Percentiles rank a stretch among this genome's conserved stretches.
phyloP scores from a whole-genome alignment of 2,888 invertebrate species.

The Eristalis arbustorum region DNA sequence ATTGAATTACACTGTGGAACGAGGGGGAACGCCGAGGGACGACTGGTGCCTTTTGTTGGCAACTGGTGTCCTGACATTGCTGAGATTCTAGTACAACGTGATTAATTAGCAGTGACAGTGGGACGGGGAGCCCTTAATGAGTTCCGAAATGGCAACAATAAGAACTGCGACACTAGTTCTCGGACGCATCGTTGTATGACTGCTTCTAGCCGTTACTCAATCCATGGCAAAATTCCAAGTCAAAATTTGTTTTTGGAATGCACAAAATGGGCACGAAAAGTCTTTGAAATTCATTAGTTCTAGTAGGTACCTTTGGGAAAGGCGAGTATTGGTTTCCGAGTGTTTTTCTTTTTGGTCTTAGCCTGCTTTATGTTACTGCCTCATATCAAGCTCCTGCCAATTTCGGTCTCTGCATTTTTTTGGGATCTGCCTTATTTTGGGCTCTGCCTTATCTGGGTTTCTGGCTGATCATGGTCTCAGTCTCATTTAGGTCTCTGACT shows the following conservation, averaged over 20 bases:
- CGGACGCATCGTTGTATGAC: background rate
- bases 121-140: background rate
- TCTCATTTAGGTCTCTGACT: background rate
- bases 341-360: no score
- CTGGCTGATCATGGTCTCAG: background rate
- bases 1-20: slow-evolving; percentile 42
- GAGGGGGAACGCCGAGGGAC: no score
- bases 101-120: background rate
- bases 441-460: background rate
- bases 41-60: background rate
- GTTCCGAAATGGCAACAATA: background rate
- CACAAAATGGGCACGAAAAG: no score
- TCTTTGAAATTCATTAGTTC: no score
- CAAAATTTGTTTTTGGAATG: no score
- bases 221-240: no score
- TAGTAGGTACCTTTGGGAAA: no score
- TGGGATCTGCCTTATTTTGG: background rate
- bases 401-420: background rate
- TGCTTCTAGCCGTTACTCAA: no score
- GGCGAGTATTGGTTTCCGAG: no score
- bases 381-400: background rate
- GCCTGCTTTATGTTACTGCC: no score
- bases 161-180: background rate
- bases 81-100: background rate
- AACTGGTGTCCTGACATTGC: background rate